phyloP scores from a whole-genome alignment of 2,797 vertebrate genomes.

The Cyclopterus lumpus region DNA sequence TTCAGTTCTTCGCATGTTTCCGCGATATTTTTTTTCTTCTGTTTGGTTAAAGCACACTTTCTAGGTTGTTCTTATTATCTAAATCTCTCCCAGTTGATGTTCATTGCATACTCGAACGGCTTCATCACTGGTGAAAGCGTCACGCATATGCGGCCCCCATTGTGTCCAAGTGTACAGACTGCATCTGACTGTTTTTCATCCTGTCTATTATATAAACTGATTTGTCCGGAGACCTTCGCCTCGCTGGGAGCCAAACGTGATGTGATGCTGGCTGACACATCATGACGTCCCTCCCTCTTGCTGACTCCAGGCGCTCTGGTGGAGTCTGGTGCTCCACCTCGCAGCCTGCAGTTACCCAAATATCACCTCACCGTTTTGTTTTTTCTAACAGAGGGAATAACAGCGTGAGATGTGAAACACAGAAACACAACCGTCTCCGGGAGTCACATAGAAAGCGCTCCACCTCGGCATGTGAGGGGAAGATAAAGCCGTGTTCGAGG shows the following conservation, averaged over 20 bases:
- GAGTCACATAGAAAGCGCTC: conserved; percentile 21
- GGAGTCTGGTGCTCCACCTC: conserved; percentile 68
- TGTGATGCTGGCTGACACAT: conserved; percentile 77
- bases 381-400: conserved; percentile 46
- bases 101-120: neutral
- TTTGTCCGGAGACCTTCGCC: conserved; percentile 71
- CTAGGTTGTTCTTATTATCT: neutral
- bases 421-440: conserved; percentile 43
- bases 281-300: conserved; percentile 52
- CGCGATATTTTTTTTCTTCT: neutral
- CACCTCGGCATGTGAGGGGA: conserved; percentile 21
- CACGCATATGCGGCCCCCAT: conserved; percentile 38
- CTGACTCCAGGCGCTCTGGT: conserved; percentile 62
- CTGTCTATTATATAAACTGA: conserved; percentile 74
- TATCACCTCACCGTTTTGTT: conserved; percentile 52
- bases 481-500: conserved; percentile 23
- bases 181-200: conserved; percentile 61
- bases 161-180: conserved; percentile 53
- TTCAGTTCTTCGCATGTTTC: neutral
- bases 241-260: conserved; percentile 75
- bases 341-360: conserved; percentile 68
- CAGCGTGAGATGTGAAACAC: conserved; percentile 46
- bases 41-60: neutral
- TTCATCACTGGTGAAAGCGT: conserved; percentile 34
- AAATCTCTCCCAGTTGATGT: conserved; percentile 14